A percentile compares a stretch with the other conserved stretches of the same genome.
These are phyloP conservation scores for Sarcophaga bullata DNA, from an alignment of 1,140 invertebrate genomes.

Conservation along the genomic window DNA sequence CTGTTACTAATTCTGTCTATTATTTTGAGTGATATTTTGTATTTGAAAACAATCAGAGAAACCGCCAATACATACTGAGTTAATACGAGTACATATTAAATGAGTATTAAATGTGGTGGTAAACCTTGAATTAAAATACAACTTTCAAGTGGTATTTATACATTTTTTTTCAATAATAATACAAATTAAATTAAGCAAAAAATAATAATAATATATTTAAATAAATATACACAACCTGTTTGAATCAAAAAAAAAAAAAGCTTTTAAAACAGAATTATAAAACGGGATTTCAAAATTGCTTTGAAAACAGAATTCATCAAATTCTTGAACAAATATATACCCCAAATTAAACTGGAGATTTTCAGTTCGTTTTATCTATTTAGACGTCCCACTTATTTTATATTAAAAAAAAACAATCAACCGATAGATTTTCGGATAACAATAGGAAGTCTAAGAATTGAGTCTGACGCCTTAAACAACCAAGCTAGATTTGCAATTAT, in stretches of 20 bases:
- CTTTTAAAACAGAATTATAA: neutral
- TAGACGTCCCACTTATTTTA: too few relatives aligned
- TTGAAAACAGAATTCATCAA: neutral
- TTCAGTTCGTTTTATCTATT: too few relatives aligned
- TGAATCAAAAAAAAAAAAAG: neutral
- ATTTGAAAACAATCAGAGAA: neutral
- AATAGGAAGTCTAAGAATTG: too few relatives aligned
- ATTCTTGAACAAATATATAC: neutral
- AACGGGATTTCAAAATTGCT: neutral
- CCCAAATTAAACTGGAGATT: neutral
- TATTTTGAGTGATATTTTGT: slow-evolving; percentile 14
- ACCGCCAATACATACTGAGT: neutral
- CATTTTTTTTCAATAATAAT: neutral
- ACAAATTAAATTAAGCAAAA: neutral
- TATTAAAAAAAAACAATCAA: too few relatives aligned
- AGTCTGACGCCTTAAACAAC: too few relatives aligned
- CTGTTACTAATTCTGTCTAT: neutral
- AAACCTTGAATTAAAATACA: slow-evolving; percentile 26
- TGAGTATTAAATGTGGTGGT: neutral
- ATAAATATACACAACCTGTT: neutral
- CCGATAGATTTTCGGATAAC: too few relatives aligned
- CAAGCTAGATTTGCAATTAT: too few relatives aligned
- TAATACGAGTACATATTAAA: too few relatives aligned
- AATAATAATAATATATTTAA: neutral
- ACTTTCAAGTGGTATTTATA: slow-evolving; percentile 5